Evolutionary conservation across 2,888 invertebrate genomes (phyloP), one percentile per base, ranked within the genome.

Genomic region (Agrotis ipsilon): DNA sequence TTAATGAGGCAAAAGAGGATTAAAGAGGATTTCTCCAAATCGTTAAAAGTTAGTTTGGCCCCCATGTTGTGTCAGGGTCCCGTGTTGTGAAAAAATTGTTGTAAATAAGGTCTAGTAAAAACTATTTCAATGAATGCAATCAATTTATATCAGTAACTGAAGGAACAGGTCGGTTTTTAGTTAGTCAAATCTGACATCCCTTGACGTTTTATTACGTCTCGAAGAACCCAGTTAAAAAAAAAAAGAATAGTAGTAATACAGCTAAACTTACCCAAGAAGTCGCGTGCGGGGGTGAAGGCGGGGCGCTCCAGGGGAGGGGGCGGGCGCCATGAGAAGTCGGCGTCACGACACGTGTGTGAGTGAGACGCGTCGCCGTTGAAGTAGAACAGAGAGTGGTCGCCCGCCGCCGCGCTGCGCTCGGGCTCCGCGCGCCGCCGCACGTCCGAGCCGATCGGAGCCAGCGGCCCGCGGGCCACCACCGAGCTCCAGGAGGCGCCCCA

Each of bases 381-480:
- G 88, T 91, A 92, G 89, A 92, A 92, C 96, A 83, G 77, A 55
- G 85, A 86, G 81, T 81, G 77, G 84, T 86, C 85, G 46, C 61
- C 58, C 27, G 76, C 43, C 60, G 57, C 78, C 51, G 72, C 83
- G 85, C 21, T 16, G 18, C 64, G 79, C 80, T 82, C 84, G 66
- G 85, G 86, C 65, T 87, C 88, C 60, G 82, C 81, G 83, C 92
- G 90, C 0, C 93, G 91, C 55, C 91, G 91, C 87, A 92, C 92
- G 90, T 92, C 92, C 72, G 93, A 92, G 48, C 94, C 94, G 89
- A 92, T 92, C 84, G 94, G 94, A 58, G 93, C 91, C 75, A 93
- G 92, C 48, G 74, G 86, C 68, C 86, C 89, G 18, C 67, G 75
- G 88, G 93, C 92, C 86, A 94, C 94, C 81, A 93, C 94, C 49